These are phyloP conservation scores for Pterocles orientalis DNA, from an alignment of 2,113 vertebrate species.

Conservation along the genomic window DNA sequence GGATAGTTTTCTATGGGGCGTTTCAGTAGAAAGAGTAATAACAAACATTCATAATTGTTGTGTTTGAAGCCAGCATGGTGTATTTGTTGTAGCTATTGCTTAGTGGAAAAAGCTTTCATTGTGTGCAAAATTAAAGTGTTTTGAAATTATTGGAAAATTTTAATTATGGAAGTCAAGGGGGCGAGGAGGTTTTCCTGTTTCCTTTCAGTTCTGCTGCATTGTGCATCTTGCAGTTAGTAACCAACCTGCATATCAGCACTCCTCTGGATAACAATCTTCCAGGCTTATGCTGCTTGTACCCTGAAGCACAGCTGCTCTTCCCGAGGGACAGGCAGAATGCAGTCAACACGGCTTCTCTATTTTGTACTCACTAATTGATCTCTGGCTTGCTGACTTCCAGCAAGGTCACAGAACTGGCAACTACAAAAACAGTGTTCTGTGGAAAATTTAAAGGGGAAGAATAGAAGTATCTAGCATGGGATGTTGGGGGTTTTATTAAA, in stretches of 20 bases:
- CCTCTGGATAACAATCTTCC: conserved; percentile 11
- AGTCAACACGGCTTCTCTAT: conserved; percentile 1
- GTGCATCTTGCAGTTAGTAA: conserved; percentile 17
- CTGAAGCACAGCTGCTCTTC: not conserved
- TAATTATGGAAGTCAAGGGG: not conserved
- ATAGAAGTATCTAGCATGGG: not conserved
- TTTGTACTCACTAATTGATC: conserved; percentile 57
- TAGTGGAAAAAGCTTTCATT: not conserved
- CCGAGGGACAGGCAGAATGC: not conserved
- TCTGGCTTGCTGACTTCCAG: conserved; percentile 61
- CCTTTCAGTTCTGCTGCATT: not conserved
- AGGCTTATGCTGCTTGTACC: not conserved
- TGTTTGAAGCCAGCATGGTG: not conserved
- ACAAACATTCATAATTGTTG: not conserved
- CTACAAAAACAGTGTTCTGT: not conserved
- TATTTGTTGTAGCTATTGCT: not conserved
- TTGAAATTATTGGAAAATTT: not conserved
- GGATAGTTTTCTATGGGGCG: not conserved
- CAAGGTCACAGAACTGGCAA: conserved; percentile 56
- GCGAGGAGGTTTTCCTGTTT: not conserved
- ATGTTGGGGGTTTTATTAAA: not conserved
- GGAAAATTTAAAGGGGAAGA: conserved; percentile 45
- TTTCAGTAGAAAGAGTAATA: not conserved
- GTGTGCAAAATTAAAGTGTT: not conserved
- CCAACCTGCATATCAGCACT: not conserved